Evolutionary conservation across 2,113 vertebrate genomes (phyloP).

Genomic region (Aramus guarauna): DNA sequence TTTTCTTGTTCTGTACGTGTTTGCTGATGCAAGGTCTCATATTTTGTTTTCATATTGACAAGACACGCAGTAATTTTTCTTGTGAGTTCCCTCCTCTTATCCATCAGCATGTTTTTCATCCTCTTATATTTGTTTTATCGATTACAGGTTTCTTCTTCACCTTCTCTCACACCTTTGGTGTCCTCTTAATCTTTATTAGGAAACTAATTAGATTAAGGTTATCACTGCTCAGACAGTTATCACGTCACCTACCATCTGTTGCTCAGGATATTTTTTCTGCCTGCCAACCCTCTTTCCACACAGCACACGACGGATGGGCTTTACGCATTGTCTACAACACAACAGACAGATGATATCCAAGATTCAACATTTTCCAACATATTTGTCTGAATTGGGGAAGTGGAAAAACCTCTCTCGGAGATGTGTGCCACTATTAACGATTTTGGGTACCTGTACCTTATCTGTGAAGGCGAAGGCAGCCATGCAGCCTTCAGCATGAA

Average conservation of each 20-base stretch:
- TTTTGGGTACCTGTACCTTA: not conserved
- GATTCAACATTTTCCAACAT: not conserved
- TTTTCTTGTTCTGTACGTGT: not conserved
- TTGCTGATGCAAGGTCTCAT: not conserved
- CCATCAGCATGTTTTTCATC: not conserved
- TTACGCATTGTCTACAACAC: not conserved
- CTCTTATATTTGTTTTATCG: not conserved
- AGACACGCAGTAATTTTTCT: not conserved
- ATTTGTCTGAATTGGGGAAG: not conserved
- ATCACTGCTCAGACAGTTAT: not conserved
- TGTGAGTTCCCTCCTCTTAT: not conserved
- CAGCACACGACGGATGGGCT: not conserved
- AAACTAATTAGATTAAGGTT: not conserved
- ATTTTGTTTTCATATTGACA: not conserved
- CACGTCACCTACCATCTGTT: not conserved
- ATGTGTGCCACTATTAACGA: not conserved
- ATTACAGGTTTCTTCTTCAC: not conserved
- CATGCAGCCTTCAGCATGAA: not conserved
- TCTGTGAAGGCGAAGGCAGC: not conserved
- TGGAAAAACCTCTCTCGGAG: not conserved
- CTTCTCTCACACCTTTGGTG: not conserved
- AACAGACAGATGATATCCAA: not conserved
- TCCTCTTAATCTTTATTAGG: constrained; percentile 23
- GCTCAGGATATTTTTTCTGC: not conserved
- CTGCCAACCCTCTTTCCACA: not conserved